These are phyloP conservation scores for Uria aalge DNA, from an alignment of 2,113 vertebrate species.

Conservation along the genomic window DNA sequence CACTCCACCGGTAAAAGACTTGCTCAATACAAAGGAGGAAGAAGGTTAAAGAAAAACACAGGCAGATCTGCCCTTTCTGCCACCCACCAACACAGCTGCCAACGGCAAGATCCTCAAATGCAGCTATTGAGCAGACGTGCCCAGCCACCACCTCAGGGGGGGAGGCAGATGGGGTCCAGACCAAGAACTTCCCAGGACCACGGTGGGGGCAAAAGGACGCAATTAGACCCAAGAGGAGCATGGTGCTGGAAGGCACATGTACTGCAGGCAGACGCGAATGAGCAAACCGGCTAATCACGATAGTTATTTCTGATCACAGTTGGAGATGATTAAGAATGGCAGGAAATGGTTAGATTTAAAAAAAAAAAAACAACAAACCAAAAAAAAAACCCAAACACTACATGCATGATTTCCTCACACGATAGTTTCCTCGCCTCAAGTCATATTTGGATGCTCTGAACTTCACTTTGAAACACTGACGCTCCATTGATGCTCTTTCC, in stretches of 20 bases:
- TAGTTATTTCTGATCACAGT: not conserved
- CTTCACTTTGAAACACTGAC: not conserved
- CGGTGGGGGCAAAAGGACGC: rapidly evolving
- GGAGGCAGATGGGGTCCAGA: not conserved
- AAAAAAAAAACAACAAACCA: not conserved
- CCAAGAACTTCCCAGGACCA: not conserved
- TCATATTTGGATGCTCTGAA: not conserved
- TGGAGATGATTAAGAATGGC: not conserved
- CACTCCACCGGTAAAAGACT: not conserved
- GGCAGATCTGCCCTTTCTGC: not conserved
- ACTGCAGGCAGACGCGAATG: not conserved
- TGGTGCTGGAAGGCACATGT: rapidly evolving
- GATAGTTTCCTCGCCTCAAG: not conserved
- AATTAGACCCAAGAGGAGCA: not conserved
- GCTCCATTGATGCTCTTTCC: not conserved
- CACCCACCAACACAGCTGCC: not conserved
- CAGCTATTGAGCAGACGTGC: rapidly evolving
- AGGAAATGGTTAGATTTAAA: constrained; percentile 7
- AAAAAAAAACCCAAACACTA: not conserved
- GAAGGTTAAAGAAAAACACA: not conserved
- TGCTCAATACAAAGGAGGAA: not conserved
- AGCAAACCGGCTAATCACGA: not conserved
- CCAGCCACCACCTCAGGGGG: not conserved
- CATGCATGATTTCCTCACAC: not conserved
- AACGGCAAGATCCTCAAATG: rapidly evolving